Conservation (phyloP, 2,888 invertebrate species). For the Fragum fragum region DNA sequence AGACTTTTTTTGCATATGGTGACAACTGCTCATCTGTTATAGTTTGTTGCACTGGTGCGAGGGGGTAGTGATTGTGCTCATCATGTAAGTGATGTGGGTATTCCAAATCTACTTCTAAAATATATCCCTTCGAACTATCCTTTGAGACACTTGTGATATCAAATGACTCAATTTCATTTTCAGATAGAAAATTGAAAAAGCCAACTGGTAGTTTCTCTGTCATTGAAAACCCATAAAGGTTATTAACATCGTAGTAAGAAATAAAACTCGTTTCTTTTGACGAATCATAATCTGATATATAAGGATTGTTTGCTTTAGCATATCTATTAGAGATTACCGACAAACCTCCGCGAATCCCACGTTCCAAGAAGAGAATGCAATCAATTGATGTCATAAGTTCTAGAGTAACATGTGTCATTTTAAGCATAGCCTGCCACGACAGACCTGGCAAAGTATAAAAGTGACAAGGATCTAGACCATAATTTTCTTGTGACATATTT, state of each 20-base stretch:
- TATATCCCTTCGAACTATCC: slow-evolving; percentile 74
- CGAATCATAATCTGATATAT: slow-evolving; percentile 15
- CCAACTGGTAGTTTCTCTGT: slow-evolving; percentile 73
- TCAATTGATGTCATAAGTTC: slow-evolving; percentile 57
- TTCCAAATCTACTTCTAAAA: slow-evolving; percentile 87
- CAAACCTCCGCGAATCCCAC: slow-evolving; percentile 57
- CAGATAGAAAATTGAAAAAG: slow-evolving; percentile 71
- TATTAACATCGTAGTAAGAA: slow-evolving; percentile 34
- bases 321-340: slow-evolving; percentile 37
- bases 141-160: slow-evolving; percentile 33
- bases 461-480: slow-evolving; percentile 75
- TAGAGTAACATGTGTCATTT: slow-evolving; percentile 42
- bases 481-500: slow-evolving; percentile 50
- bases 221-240: slow-evolving; percentile 67
- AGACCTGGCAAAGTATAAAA: slow-evolving; percentile 80
- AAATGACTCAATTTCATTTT: slow-evolving; percentile 47
- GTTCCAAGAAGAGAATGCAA: slow-evolving; percentile 56
- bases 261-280: not conserved
- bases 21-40: slow-evolving; percentile 49
- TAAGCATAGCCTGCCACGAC: slow-evolving; percentile 57
- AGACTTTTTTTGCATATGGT: slow-evolving; percentile 43
- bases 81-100: slow-evolving; percentile 86
- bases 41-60: slow-evolving; percentile 72
- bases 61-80: slow-evolving; percentile 81
- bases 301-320: slow-evolving; percentile 60